Evolutionary conservation across 2,113 vertebrate species (phyloP).

Genomic region (Redunca redunca): DNA sequence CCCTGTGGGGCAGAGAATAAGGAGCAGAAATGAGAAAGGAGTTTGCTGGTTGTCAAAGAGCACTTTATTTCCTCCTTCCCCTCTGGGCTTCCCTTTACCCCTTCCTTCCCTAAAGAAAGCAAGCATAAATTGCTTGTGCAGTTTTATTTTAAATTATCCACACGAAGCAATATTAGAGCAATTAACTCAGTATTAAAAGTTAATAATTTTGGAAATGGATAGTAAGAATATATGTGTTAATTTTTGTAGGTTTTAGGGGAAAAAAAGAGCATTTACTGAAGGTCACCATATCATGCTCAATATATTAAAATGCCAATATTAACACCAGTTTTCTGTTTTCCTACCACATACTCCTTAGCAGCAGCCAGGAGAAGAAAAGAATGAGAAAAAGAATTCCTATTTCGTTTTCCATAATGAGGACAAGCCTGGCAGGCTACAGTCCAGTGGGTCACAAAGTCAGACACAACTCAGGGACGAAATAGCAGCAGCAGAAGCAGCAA

Average conservation of each 20-base stretch:
- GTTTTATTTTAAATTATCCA: constrained; percentile 9
- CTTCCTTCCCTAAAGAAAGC: not conserved
- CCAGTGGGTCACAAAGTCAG: not conserved
- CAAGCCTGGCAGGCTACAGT: not conserved
- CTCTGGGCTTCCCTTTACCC: not conserved
- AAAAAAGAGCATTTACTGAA: not conserved
- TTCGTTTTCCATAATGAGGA: not conserved
- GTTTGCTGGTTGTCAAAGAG: constrained; percentile 9
- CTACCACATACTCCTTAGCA: not conserved
- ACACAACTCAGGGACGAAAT: not conserved
- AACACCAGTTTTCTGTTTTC: not conserved
- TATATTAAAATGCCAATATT: not conserved
- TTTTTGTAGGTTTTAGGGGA: not conserved
- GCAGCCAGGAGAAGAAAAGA: not conserved
- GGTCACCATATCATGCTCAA: not conserved
- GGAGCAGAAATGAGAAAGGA: not conserved
- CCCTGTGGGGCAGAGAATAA: constrained; percentile 2
- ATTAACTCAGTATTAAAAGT: not conserved
- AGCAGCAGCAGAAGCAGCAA: not conserved
- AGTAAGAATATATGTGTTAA: not conserved
- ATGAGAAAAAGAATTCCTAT: not conserved
- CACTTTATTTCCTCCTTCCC: not conserved
- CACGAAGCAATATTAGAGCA: not conserved
- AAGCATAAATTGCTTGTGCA: not conserved
- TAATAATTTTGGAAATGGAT: not conserved